phyloP scores from a whole-genome alignment of 2,888 invertebrate species.

The Blastobasis adustella region DNA sequence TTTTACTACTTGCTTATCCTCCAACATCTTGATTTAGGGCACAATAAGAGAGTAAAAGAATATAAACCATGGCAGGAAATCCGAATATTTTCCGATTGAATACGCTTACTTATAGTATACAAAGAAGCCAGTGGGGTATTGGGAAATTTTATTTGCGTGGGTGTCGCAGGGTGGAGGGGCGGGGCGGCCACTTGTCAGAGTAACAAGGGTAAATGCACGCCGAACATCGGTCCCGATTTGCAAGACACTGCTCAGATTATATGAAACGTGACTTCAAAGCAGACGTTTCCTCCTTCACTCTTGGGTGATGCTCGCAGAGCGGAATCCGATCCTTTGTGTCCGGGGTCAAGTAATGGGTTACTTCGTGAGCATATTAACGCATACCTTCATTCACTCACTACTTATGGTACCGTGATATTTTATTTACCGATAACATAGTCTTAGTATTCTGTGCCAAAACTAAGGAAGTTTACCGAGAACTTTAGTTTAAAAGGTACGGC shows the following conservation, averaged over 20 bases:
- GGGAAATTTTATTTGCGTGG: conserved; percentile 46
- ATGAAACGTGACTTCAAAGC: conserved; percentile 34
- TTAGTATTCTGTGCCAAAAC: too few species aligned
- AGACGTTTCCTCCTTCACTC: neutral
- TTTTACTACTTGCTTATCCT: too few species aligned
- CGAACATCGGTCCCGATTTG: conserved; percentile 39
- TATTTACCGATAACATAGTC: too few species aligned
- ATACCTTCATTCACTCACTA: too few species aligned
- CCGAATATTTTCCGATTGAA: conserved; percentile 21
- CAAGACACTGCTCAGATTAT: conserved; percentile 39
- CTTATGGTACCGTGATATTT: too few species aligned
- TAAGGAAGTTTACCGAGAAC: too few species aligned
- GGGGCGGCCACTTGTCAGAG: conserved; percentile 51
- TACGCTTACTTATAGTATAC: conserved; percentile 20
- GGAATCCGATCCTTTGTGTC: too few species aligned
- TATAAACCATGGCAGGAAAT: conserved; percentile 6
- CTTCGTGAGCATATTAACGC: too few species aligned
- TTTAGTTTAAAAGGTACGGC: too few species aligned
- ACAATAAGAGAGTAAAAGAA: neutral
- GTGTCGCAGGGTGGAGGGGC: conserved; percentile 46
- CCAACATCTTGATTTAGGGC: too few species aligned
- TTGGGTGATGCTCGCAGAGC: too few species aligned
- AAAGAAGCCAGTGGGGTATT: conserved; percentile 31
- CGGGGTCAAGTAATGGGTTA: too few species aligned
- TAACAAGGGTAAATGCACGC: conserved; percentile 59